Base-by-base conservation (phyloP, 2,888 invertebrate genomes). In the Cyclophora albipunctata region DNA sequence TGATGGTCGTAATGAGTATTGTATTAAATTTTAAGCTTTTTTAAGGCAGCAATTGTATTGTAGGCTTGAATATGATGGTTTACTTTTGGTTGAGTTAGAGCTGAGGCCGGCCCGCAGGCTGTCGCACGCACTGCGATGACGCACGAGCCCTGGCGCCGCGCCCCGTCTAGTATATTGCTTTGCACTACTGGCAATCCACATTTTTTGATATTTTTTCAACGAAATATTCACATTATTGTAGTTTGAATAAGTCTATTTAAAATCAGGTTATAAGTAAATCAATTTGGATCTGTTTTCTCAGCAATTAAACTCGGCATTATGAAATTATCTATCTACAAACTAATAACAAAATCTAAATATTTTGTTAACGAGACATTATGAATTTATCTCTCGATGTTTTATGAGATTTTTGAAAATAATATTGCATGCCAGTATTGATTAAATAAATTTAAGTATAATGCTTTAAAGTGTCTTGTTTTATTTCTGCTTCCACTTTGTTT, bases 361-460 rank as follows among this genome's bases (percentile, higher is more conserved):
- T 82, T 62, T 84, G 82, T 75, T 77, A 75, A 64, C 61, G 74
- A 73, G 73, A 73, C 72, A 68, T 75, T 74, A 85, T 84, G 81
- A 85, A 81, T 81, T 84, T 84, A 81, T 83, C 84, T 81, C 81
- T 81, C 78, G 72, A 70, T 71, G 72, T 79, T 84, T 82, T 81
- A 78, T 75, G 79, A 77, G 75, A 72, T 79, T 84, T 84, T 80
- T 79, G 78, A 77, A 46, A 47, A 67, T 77, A 74, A 71, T 82
- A 80, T 81, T 81, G 86, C 84, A 85, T 81, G 85, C 78, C 76
- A 79, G 77, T 81, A 81, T 80, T 77, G 78, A 81, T 75, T 77
- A 33, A 87, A 85, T 87, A 87, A 87, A 87, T 87, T 87, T 87
- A 87, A 87, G 87, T 87, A 84, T 81, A 87, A 85, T 82, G 73